Conservation (phyloP, 2,797 vertebrate species). For the Manis pentadactyla region DNA sequence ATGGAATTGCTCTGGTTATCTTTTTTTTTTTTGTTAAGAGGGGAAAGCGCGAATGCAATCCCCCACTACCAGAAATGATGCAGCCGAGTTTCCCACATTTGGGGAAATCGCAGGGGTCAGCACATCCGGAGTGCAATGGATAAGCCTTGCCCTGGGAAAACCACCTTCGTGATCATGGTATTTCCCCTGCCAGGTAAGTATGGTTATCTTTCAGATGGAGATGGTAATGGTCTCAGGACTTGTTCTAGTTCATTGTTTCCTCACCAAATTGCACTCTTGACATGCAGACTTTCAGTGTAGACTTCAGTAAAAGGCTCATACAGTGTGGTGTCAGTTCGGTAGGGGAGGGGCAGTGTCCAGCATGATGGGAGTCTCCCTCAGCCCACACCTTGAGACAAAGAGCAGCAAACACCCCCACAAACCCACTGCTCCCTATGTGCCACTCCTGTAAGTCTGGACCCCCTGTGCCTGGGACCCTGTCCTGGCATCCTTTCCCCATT, state of each 20-base stretch:
- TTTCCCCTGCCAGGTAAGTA: too few relatives aligned
- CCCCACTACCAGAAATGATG: too few relatives aligned
- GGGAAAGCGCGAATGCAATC: too few relatives aligned
- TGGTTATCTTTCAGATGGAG: neutral
- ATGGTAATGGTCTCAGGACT: neutral
- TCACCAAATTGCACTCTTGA: neutral
- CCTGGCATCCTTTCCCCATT: too few relatives aligned
- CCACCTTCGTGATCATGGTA: too few relatives aligned
- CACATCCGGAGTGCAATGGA: too few relatives aligned
- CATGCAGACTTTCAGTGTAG: neutral
- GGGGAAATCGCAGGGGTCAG: too few relatives aligned
- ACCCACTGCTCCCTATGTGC: too few relatives aligned
- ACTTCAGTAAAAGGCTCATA: neutral
- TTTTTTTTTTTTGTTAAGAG: too few relatives aligned
- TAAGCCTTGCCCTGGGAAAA: too few relatives aligned
- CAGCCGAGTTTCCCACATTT: too few relatives aligned
- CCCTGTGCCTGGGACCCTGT: neutral
- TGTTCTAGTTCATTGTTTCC: neutral
- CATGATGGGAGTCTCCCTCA: neutral
- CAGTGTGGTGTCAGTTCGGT: neutral
- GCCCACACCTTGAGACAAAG: neutral
- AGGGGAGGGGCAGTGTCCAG: neutral
- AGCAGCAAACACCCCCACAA: too few relatives aligned
- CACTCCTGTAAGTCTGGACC: accelerated
- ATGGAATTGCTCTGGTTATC: neutral